Percentiles rank a stretch among this genome's conserved stretches.
phyloP scores from a whole-genome alignment of 1,140 invertebrate species.

The Zaprionus davidi region DNA sequence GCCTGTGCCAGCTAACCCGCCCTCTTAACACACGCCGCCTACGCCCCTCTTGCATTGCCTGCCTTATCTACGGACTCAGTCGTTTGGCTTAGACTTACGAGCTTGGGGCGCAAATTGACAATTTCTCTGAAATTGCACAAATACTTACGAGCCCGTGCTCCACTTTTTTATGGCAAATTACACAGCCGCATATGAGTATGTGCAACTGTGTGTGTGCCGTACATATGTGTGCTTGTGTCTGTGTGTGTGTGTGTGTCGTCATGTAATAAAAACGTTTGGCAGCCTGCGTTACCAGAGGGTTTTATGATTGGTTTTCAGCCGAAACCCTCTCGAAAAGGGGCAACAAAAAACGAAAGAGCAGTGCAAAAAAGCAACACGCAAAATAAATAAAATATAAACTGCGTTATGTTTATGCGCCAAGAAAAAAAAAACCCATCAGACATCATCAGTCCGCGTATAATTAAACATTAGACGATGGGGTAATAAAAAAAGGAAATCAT shows the following conservation, averaged over 20 bases:
- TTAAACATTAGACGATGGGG: conserved; percentile 69
- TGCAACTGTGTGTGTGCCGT: conserved; percentile 36
- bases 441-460: conserved; percentile 68
- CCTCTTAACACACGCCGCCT: conserved; percentile 5
- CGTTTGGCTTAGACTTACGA: conserved; percentile 72
- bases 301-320: conserved; percentile 75
- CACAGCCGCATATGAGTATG: conserved; percentile 57
- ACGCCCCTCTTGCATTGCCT: conserved; percentile 11
- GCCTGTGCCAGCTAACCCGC: conserved; percentile 34
- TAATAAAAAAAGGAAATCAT: conserved; percentile 57
- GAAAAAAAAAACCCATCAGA: conserved; percentile 58
- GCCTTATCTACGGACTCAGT: conserved; percentile 21
- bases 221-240: conserved; percentile 32
- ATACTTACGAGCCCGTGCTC: conserved; percentile 71
- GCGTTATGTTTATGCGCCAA: conserved; percentile 79
- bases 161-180: conserved; percentile 82
- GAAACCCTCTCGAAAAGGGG: conserved; percentile 36
- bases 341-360: conserved; percentile 23
- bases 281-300: conserved; percentile 57
- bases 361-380: conserved; percentile 30
- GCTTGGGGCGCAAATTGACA: conserved; percentile 78
- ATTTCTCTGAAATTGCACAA: conserved; percentile 82
- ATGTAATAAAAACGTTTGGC: conserved; percentile 76
- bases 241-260: conserved; percentile 32
- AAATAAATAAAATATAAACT: conserved; percentile 83